phyloP scores from a whole-genome alignment of 2,797 vertebrate species.

The Aselliscus stoliczkanus region DNA sequence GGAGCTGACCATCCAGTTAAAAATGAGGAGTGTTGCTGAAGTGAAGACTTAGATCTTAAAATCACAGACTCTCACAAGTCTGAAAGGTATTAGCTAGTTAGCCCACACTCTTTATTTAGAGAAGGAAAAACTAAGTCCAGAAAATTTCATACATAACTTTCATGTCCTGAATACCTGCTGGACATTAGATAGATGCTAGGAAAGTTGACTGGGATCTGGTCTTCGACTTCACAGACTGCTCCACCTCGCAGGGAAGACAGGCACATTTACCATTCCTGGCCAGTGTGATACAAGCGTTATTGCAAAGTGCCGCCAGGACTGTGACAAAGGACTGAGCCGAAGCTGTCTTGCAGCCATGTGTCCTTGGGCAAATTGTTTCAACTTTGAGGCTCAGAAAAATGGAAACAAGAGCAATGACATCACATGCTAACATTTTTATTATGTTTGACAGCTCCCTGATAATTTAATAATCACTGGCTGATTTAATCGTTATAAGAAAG shows the following conservation, averaged over 20 bases:
- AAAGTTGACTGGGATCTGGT: not conserved
- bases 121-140: not conserved
- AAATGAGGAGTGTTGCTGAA: not conserved
- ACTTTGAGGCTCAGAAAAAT: not conserved
- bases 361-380: constrained; percentile 1
- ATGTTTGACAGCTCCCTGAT: not conserved
- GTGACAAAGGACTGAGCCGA: not conserved
- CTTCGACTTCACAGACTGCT: not conserved
- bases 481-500: not conserved
- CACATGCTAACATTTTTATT: constrained; percentile 17
- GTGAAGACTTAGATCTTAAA: not conserved
- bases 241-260: not conserved
- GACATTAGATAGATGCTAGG: not conserved
- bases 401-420: not conserved
- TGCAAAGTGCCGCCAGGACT: not conserved
- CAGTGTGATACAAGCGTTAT: not conserved
- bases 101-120: not conserved
- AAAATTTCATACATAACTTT: not conserved
- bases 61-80: not conserved
- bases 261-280: not conserved
- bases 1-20: not conserved
- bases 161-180: not conserved
- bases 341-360: not conserved
- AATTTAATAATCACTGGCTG: not conserved
- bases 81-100: not conserved